These are phyloP conservation scores for Trichogramma evanescens DNA, from an alignment of 2,888 invertebrate species.

Conservation along the genomic window DNA sequence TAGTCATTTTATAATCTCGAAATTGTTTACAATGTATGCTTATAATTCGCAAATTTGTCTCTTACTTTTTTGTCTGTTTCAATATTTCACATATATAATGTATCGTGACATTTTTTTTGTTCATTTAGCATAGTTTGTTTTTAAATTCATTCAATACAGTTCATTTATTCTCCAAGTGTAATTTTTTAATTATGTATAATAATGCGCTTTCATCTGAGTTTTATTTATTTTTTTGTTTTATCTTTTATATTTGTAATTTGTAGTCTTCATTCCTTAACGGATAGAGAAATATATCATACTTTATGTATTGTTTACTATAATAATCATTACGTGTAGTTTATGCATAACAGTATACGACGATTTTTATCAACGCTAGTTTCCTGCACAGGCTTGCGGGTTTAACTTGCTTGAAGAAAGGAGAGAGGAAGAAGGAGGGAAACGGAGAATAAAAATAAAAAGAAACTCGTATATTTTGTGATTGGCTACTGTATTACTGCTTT, in stretches of 20 bases:
- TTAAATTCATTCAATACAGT: too few relatives aligned
- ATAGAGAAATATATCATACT: slow-evolving; percentile 49
- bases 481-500: too few relatives aligned
- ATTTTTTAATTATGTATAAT: slow-evolving; percentile 9
- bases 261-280: slow-evolving; percentile 40
- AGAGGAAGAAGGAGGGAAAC: neutral
- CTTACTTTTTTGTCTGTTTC: slow-evolving; percentile 1
- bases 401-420: slow-evolving; percentile 3
- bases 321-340: slow-evolving; percentile 48
- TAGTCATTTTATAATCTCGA: slow-evolving; percentile 18
- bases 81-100: too few relatives aligned
- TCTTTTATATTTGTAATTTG: slow-evolving; percentile 22
- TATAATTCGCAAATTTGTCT: neutral
- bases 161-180: slow-evolving; percentile 18
- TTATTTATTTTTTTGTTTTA: slow-evolving; percentile 18
- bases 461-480: too few relatives aligned
- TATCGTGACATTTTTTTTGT: too few relatives aligned
- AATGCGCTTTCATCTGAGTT: slow-evolving; percentile 2
- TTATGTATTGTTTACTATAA: slow-evolving; percentile 48
- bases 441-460: slow-evolving; percentile 9
- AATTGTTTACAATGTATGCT: slow-evolving; percentile 18
- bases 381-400: slow-evolving; percentile 27
- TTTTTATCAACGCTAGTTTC: slow-evolving; percentile 45
- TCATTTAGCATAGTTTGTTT: too few relatives aligned
- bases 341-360: slow-evolving; percentile 44